Evolutionary conservation across 2,113 vertebrate genomes (phyloP), one percentile per base, ranked within the genome.

Genomic region (Cairina moschata): DNA sequence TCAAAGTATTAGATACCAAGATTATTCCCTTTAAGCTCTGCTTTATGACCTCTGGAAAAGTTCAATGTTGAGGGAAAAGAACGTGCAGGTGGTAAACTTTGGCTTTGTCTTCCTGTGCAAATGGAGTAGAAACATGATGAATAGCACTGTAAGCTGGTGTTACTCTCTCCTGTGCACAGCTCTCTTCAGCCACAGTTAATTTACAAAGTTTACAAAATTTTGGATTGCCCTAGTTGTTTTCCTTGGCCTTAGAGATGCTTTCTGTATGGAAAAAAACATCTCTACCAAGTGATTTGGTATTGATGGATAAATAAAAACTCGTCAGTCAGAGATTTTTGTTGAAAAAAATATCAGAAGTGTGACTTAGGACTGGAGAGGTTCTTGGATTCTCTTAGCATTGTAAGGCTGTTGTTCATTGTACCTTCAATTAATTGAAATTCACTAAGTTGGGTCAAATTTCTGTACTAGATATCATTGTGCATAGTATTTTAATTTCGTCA

Each of bases 321-420:
- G 36, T 2, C 8, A 40, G 23, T 10, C 52, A 28, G 40, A 34
- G 18, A 11, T 20, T 50, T 81, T 50, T 77, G 2, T 48, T 54
- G 16, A 31, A 32, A 60, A 63, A 86, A 72, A 14, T 23, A 16
- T 73, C 60, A 50, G 6, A 13, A 28, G 23, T 13, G 4, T 69
- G 26, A 81, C 31, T 44, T 81, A 66, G n/a, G 80, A 42, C 18
- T 32, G 10, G 6, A 16, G 25, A 32, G 3, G 3, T 71, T 84
- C 56, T 83, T 0, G 0, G 17, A n/a, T 76, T 80, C 34, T 86
- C 34, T 77, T 48, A 36, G 29, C 3, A 0, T 17, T 42, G 0
- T 50, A 69, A 92, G 7, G 17, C 68, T 9, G 23, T 58, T 79
- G 12, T 52, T 88, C 26, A 40, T 11, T 29, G 36, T 80, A n/a